Conservation (phyloP, 2,888 invertebrate genomes). For the Machimus rusticus region DNA sequence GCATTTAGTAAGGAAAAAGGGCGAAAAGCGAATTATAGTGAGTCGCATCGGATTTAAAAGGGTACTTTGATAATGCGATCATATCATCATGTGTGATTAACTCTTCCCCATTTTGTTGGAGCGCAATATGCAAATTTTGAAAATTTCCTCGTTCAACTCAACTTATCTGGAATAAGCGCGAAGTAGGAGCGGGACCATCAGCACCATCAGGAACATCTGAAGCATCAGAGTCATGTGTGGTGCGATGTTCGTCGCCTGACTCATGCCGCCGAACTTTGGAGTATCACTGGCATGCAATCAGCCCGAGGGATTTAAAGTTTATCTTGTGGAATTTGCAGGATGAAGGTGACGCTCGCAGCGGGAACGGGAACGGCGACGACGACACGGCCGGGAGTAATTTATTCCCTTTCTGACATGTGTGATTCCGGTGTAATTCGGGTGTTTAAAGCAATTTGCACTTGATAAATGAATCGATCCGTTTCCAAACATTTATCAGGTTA, state of each 20-base stretch:
- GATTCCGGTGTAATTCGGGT: constrained; percentile 20
- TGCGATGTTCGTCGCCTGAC: neutral
- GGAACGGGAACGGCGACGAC: neutral
- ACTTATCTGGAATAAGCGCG: neutral
- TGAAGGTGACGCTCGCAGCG: constrained; percentile 8
- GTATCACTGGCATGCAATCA: constrained; percentile 23
- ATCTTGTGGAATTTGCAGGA: constrained; percentile 26
- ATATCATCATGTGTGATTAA: constrained; percentile 29
- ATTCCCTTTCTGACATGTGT: constrained; percentile 30
- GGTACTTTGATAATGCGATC: neutral
- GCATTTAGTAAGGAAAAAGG: neutral
- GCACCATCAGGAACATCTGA: neutral
- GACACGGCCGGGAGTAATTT: neutral
- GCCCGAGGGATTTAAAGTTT: constrained; percentile 32
- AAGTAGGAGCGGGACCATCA: neutral
- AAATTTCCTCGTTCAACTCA: constrained; percentile 26
- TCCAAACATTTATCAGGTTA: neutral
- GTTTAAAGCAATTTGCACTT: constrained; percentile 33
- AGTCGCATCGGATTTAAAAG: neutral
- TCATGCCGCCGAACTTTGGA: neutral
- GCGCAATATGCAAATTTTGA: constrained; percentile 20
- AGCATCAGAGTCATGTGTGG: neutral
- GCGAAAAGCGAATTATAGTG: neutral
- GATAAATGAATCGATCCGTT: neutral
- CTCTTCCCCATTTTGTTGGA: neutral